Conservation (phyloP, 2,888 invertebrate species). For the Geotrupes spiniger region DNA sequence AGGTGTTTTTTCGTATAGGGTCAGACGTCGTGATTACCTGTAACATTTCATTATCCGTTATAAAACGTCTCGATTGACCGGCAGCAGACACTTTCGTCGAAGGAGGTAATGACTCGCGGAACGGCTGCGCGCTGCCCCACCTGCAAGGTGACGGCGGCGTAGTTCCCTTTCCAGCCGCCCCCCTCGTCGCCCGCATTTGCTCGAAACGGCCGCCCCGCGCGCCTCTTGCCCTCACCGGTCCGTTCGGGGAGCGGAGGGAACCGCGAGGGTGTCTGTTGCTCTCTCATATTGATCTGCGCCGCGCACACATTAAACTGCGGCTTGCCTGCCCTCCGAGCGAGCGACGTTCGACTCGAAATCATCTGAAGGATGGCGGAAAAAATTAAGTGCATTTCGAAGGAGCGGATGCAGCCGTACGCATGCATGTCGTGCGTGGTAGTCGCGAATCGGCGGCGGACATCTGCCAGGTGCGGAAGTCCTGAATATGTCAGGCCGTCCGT, state of each 20-base stretch:
- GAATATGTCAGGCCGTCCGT: conserved; percentile 1
- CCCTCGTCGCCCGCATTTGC: conserved; percentile 16
- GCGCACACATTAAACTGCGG: conserved; percentile 33
- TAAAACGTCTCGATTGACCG: conserved; percentile 39
- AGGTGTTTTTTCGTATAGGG: background rate
- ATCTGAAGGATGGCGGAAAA: conserved; percentile 32
- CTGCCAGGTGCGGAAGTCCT: conserved; percentile 7
- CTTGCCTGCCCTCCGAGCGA: conserved; percentile 25
- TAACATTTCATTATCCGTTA: conserved; percentile 36
- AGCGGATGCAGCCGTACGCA: too few relatives aligned
- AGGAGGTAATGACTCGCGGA: conserved; percentile 37
- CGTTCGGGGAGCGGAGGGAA: conserved; percentile 20
- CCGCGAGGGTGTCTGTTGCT: conserved; percentile 30
- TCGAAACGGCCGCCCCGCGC: conserved; percentile 16
- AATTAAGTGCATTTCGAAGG: conserved; percentile 21
- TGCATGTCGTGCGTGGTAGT: too few relatives aligned
- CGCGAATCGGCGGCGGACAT: conserved; percentile 17
- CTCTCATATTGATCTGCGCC: conserved; percentile 40
- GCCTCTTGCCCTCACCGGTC: conserved; percentile 15
- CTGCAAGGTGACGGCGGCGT: conserved; percentile 30
- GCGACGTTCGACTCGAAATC: conserved; percentile 30
- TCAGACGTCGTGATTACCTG: conserved; percentile 30
- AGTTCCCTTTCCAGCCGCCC: conserved; percentile 16
- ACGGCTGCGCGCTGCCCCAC: conserved; percentile 33
- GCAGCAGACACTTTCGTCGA: conserved; percentile 35